phyloP scores from a whole-genome alignment of 2,113 vertebrate species.

The Noturus placidus region DNA sequence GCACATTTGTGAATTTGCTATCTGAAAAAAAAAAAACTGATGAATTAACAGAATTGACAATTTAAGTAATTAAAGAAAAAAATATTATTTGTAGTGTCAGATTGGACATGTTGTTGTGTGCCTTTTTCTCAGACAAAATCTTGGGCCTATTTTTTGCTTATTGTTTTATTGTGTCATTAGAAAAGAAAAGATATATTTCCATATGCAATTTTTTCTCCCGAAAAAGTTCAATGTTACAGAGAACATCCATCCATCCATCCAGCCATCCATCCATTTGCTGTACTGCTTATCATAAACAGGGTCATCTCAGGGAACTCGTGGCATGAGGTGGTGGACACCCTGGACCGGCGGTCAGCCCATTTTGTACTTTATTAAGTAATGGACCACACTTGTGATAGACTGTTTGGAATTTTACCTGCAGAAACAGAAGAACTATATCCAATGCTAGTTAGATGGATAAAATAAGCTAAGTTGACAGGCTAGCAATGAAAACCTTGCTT shows the following conservation, averaged over 20 bases:
- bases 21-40: background rate
- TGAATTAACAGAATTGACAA: background rate
- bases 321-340: too few relatives aligned
- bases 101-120: background rate
- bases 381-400: background rate
- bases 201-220: background rate
- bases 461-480: background rate
- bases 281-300: too few relatives aligned
- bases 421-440: background rate
- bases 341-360: background rate
- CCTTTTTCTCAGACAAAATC: background rate
- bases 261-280: too few relatives aligned
- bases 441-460: background rate
- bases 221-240: background rate
- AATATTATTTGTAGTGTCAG: background rate
- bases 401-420: background rate
- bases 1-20: background rate
- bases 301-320: too few relatives aligned
- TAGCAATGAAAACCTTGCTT: background rate
- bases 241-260: background rate
- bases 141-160: background rate
- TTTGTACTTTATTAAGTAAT: background rate
- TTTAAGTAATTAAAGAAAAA: background rate
- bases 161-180: background rate
- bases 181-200: background rate